These are phyloP conservation scores for Euplagia quadripunctaria DNA, from an alignment of 2,888 invertebrate species.

Conservation along the genomic window DNA sequence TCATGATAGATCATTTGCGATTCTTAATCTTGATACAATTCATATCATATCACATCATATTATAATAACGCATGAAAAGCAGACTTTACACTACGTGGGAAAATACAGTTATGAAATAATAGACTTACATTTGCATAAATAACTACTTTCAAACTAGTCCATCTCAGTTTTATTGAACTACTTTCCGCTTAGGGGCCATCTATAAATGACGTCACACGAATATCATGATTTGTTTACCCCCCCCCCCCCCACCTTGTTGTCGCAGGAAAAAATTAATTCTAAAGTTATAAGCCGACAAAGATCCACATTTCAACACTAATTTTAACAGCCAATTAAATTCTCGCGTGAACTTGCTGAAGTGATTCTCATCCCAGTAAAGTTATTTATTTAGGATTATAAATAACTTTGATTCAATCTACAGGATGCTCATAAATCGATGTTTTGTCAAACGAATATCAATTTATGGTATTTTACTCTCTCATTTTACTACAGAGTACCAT, in stretches of 20 bases:
- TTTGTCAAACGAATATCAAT: too few species aligned
- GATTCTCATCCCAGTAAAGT: background rate
- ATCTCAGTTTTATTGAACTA: background rate
- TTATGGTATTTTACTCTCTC: too few species aligned
- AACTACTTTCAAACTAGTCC: background rate
- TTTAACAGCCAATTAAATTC: background rate
- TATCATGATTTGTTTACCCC: too few species aligned
- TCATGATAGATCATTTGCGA: background rate
- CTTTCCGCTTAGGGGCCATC: background rate
- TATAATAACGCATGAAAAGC: too few species aligned
- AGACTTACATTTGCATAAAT: background rate
- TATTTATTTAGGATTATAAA: background rate
- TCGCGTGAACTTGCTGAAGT: background rate
- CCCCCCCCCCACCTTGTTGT: too few species aligned
- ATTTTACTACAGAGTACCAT: too few species aligned
- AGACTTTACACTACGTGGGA: background rate
- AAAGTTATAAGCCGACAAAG: too few species aligned
- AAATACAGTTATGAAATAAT: conserved; percentile 1
- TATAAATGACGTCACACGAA: too few species aligned
- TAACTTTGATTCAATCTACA: too few species aligned
- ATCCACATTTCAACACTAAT: too few species aligned
- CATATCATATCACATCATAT: background rate
- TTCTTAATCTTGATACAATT: background rate
- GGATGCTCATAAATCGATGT: too few species aligned
- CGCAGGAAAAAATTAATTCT: too few species aligned